These are phyloP conservation scores for Furnarius figulus DNA, from an alignment of 2,113 vertebrate genomes.

Conservation along the genomic window DNA sequence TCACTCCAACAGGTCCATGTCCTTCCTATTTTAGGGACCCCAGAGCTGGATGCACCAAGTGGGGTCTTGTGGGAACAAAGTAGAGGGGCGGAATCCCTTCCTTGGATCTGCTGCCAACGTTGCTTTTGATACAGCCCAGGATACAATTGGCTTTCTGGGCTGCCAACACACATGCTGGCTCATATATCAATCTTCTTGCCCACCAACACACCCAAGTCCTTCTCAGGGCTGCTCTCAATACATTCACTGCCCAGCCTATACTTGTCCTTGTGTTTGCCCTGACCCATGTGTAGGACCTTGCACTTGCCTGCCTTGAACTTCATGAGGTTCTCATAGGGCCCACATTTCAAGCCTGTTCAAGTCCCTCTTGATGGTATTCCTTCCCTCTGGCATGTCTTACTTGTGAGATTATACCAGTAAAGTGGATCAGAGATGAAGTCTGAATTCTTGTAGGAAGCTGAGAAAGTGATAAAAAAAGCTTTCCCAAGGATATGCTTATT, in stretches of 20 bases:
- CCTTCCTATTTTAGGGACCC: too few species aligned
- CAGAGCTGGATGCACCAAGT: too few species aligned
- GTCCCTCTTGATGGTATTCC: neutral
- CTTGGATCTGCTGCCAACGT: neutral
- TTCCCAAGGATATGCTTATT: neutral
- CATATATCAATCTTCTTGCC: neutral
- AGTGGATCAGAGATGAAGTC: neutral
- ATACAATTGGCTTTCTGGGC: neutral
- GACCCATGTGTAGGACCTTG: neutral
- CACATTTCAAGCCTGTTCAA: neutral
- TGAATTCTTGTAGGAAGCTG: neutral
- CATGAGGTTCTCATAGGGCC: neutral
- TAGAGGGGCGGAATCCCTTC: neutral
- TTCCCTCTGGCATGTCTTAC: neutral
- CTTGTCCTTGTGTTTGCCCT: neutral
- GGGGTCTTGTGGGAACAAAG: neutral
- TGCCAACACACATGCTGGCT: neutral
- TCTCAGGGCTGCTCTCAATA: neutral
- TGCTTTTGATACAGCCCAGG: neutral
- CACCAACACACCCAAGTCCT: neutral
- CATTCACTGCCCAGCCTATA: neutral
- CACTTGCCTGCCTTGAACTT: neutral
- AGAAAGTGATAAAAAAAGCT: neutral
- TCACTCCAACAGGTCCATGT: too few species aligned
- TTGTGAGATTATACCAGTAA: neutral